Evolutionary conservation across 2,797 vertebrate genomes (phyloP), one percentile per base, ranked within the genome.

Genomic region (Poecile montanus): DNA sequence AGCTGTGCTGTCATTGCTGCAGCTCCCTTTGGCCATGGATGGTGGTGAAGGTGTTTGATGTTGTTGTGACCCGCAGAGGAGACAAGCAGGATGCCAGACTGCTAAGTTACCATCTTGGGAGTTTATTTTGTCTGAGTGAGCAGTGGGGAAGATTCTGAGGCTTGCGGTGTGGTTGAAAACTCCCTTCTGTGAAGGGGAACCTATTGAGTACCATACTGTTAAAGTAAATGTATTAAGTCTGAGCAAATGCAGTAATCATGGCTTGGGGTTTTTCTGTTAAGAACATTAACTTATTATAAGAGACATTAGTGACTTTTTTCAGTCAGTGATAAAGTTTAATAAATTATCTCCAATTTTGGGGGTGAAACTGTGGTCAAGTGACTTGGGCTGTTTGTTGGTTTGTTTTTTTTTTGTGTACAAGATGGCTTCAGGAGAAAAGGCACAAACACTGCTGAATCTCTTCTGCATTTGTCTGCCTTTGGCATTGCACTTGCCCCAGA

Each of bases 151-250:
- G 74, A 58, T 61, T 72, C 45, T 23, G 54, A 96, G 81, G 91
- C 92, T 96, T 97, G 94, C 9, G 6, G 88, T 96, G 94, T 95
- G 82, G 79, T 81, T 94, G 91, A 95, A 96, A 97, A 96, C 76
- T 98, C 97, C 98, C 98, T 98, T 98, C 98, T 96, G 89, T 98
- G 98, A 98, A 98, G 98, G 98, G 97, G 97, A 97, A 97, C 79
- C 40, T 95, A 86, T 36, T 61, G 88, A 96, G 94, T 94, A 94
- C 91, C 81, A 2, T 97, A 97, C 96, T 63, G n/a, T 94, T 94
- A 91, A 94, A 94, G 94, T 95, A 96, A 96, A 93, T 91, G 94
- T 98, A 94, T 92, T 86, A 71, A 96, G 93, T 96, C 95, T 94
- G 86, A 96, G 88, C 94, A 95, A 92, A 96, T 88, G 80, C 95